Evolutionary conservation across 1,140 invertebrate species (phyloP).

Genomic region (Heliconius himera): DNA sequence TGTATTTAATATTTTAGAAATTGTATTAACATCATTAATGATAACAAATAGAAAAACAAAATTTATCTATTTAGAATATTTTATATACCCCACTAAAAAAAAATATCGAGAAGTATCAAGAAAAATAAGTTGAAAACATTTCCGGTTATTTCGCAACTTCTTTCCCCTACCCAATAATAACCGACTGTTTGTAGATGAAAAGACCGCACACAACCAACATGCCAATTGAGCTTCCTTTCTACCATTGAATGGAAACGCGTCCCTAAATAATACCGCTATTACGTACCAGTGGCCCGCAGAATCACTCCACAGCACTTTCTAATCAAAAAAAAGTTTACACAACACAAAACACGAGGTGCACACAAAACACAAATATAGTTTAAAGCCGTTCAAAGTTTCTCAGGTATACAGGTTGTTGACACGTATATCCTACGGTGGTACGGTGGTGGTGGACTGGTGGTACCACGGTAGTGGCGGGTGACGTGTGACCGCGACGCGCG

Average conservation of each 20-base stretch:
- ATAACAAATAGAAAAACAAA: background rate
- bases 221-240: slow-evolving; percentile 39
- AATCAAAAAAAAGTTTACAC: slow-evolving; percentile 54
- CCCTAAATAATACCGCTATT: slow-evolving; percentile 61
- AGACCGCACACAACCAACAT: slow-evolving; percentile 27
- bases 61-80: background rate
- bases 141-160: background rate
- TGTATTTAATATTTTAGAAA: background rate
- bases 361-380: slow-evolving; percentile 32
- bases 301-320: slow-evolving; percentile 57
- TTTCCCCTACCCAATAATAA: background rate
- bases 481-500: slow-evolving; percentile 53
- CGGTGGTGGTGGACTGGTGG: slow-evolving; percentile 5
- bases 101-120: background rate
- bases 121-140: background rate
- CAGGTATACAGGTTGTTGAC: slow-evolving; percentile 43
- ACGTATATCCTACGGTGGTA: slow-evolving; percentile 32
- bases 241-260: slow-evolving; percentile 45
- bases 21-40: background rate
- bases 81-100: background rate
- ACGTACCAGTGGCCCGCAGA: slow-evolving; percentile 59
- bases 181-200: background rate
- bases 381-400: slow-evolving; percentile 28
- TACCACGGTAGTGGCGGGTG: slow-evolving; percentile 25
- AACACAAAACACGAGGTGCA: slow-evolving; percentile 48